Conservation (phyloP, 2,797 vertebrate species). For the Rhodeus uyekii region DNA sequence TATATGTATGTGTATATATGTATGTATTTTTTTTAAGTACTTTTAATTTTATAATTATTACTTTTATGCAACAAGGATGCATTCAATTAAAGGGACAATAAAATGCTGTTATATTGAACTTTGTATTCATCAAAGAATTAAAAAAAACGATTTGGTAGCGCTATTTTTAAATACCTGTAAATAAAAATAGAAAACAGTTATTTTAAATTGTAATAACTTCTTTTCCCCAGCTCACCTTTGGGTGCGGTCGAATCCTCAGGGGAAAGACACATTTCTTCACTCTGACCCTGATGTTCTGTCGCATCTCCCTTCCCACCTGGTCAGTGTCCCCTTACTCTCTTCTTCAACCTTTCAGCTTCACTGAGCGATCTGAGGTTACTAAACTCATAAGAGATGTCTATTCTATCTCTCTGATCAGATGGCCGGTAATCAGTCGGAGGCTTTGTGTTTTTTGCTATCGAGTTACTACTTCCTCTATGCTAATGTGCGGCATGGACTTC, state of each 20-base stretch:
- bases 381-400: not conserved
- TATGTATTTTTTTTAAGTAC: no score
- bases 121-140: not conserved
- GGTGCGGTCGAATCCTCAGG: slow-evolving; percentile 76
- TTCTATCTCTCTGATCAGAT: slow-evolving; percentile 66
- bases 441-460: slow-evolving; percentile 75
- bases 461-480: slow-evolving; percentile 79
- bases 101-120: not conserved
- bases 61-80: not conserved
- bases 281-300: slow-evolving; percentile 75
- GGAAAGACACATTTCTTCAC: slow-evolving; percentile 74
- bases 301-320: slow-evolving; percentile 82
- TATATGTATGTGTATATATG: no score
- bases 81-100: not conserved
- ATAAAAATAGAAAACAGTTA: not conserved
- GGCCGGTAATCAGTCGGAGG: slow-evolving; percentile 66
- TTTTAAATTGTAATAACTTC: not conserved
- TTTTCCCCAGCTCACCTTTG: slow-evolving; percentile 72
- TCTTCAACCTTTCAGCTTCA: not conserved
- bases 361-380: not conserved
- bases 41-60: no score
- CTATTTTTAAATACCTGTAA: not conserved
- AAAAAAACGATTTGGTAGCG: not conserved
- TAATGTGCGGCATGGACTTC: slow-evolving; percentile 75
- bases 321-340: slow-evolving; percentile 58